Evolutionary conservation across 2,797 vertebrate species (phyloP).

Genomic region (Alca torda): DNA sequence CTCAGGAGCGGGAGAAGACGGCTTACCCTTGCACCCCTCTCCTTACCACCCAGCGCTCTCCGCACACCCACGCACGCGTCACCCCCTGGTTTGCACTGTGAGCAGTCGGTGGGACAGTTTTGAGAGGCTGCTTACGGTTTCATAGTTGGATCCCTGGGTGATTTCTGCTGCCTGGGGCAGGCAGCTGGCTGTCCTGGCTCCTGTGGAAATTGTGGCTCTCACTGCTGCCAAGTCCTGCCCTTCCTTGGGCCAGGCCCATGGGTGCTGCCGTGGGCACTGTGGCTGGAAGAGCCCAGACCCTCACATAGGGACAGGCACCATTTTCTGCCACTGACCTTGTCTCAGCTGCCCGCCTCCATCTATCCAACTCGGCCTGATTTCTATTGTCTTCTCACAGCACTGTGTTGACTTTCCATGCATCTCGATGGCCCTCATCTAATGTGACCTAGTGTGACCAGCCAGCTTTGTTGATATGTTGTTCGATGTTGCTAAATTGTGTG

Average conservation of each 20-base stretch:
- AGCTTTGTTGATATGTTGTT: background rate
- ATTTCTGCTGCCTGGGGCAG: background rate
- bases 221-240: background rate
- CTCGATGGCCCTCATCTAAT: accelerated
- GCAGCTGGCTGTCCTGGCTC: background rate
- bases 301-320: background rate
- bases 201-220: background rate
- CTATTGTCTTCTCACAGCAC: background rate
- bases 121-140: background rate
- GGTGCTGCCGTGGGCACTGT: accelerated
- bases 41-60: background rate
- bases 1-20: background rate
- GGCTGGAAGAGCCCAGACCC: background rate
- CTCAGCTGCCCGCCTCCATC: background rate
- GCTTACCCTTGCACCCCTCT: background rate
- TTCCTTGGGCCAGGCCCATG: background rate
- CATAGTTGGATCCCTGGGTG: background rate
- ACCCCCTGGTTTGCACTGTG: accelerated
- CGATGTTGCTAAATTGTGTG: accelerated
- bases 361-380: background rate
- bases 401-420: background rate
- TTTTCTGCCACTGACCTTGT: background rate
- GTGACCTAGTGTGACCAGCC: background rate
- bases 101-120: background rate
- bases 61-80: accelerated